Base-by-base conservation (phyloP, 2,797 vertebrate species). In the Leptoclinus maculatus region DNA sequence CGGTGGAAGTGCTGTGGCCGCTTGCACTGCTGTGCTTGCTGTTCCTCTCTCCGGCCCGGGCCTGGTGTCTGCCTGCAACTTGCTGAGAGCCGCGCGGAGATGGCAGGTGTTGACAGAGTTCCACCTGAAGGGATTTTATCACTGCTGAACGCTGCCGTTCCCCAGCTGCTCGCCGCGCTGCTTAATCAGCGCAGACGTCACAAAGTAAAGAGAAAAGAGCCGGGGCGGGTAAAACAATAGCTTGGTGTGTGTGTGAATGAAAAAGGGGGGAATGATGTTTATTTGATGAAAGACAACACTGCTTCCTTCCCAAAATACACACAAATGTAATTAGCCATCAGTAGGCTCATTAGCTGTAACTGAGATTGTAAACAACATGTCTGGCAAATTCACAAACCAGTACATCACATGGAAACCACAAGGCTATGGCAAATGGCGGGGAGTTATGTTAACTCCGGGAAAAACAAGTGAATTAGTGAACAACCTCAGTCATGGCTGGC, bases 101-200 rank as follows among this genome's bases (percentile, higher is more conserved):
- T 88, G 90, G 88, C 91, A 93, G 92, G 91, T 93, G 92, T 92
- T 92, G 91, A 92, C 89, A 90, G 87, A 87, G 86, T 85, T 89
- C 71, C 87, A 92, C 93, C 92, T 90, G 91, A 87, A 85, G 88
- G 89, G 82, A 68, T 84, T 91, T 91, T 84, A 91, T 82, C 78
- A 71, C 85, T 80, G 39, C 36, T 1, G 7, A 77, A 66, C 5
- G 54, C 75, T 25, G 76, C 87, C 32, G 74, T 68, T 80, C 66
- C 80, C 72, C 88, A 90, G 89, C 90, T 92, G 91, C 87, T 90
- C 71, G 14, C 39, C 69, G 0, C 41, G 66, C 71, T 51, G 76
- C 87, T 84, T 91, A 87, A 93, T 92, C 86, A 91, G 89, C 57
- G 11, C 67, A 43, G 51, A 72, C 67, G n/a, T 66, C 76, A 69